A percentile compares a stretch with the other conserved stretches of the same genome.
Evolutionary conservation across 2,888 invertebrate species (phyloP).

Genomic region (Petrophora chlorosata): DNA sequence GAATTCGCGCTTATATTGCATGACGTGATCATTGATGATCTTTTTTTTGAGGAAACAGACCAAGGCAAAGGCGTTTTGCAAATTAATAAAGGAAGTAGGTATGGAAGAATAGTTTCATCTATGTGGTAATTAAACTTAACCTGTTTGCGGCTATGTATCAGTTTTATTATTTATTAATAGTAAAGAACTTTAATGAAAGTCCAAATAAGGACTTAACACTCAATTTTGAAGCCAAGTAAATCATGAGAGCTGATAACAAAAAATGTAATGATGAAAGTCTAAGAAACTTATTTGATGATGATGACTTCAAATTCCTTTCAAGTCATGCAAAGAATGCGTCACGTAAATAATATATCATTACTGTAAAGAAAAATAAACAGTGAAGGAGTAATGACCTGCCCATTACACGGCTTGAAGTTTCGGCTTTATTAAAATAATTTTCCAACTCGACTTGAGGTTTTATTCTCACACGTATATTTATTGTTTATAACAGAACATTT

Average conservation of each 20-base stretch:
- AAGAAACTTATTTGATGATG: slow-evolving; percentile 60
- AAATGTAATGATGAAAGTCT: background rate
- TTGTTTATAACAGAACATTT: slow-evolving; percentile 24
- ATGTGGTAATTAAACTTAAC: slow-evolving; percentile 43
- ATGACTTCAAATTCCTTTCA: slow-evolving; percentile 61
- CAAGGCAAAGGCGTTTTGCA: slow-evolving; percentile 44
- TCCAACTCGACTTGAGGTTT: slow-evolving; percentile 24
- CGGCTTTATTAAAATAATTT: slow-evolving; percentile 44
- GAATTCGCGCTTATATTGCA: too few species aligned
- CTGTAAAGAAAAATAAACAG: slow-evolving; percentile 50
- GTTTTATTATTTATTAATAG: slow-evolving; percentile 22
- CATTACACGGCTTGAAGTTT: slow-evolving; percentile 26
- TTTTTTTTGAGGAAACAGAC: slow-evolving; percentile 47
- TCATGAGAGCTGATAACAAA: background rate
- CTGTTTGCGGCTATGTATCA: slow-evolving; percentile 32
- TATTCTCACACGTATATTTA: slow-evolving; percentile 27
- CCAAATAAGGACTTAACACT: background rate
- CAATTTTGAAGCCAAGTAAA: slow-evolving; percentile 1
- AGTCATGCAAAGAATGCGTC: slow-evolving; percentile 67
- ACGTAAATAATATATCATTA: slow-evolving; percentile 68
- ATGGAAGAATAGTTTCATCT: slow-evolving; percentile 37
- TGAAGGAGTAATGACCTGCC: slow-evolving; percentile 34
- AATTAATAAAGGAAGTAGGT: slow-evolving; percentile 55
- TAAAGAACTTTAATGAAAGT: slow-evolving; percentile 23
- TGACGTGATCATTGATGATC: slow-evolving; percentile 29